These are phyloP conservation scores for Sclerodermus sp. DNA, from an alignment of 2,888 invertebrate species.

Conservation along the genomic window DNA sequence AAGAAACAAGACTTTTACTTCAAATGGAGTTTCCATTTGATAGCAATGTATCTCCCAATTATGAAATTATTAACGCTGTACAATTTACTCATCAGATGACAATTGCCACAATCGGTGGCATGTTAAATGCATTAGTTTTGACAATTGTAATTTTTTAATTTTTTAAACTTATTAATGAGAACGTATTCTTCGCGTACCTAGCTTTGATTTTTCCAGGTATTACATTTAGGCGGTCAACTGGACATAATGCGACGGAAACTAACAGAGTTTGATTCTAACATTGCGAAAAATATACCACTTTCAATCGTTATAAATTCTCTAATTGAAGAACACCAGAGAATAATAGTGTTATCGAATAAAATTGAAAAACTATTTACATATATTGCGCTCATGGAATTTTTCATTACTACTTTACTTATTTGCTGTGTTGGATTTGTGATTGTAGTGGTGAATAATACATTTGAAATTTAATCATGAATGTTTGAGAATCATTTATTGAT, in stretches of 20 bases:
- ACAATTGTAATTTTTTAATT: too few relatives aligned
- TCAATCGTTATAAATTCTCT: neutral
- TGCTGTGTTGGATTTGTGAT: slow-evolving; percentile 23
- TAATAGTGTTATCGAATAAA: slow-evolving; percentile 16
- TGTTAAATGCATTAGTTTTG: too few relatives aligned
- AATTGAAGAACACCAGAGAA: slow-evolving; percentile 14
- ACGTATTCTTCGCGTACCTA: too few relatives aligned
- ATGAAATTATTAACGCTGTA: too few relatives aligned
- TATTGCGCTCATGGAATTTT: slow-evolving; percentile 18
- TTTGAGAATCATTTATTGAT: too few relatives aligned
- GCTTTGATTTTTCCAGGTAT: slow-evolving; percentile 19
- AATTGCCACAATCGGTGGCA: too few relatives aligned
- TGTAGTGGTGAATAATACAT: slow-evolving; percentile 20
- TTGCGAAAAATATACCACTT: too few relatives aligned
- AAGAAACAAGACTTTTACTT: neutral
- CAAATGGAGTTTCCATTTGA: too few relatives aligned
- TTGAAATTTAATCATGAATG: too few relatives aligned
- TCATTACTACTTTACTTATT: slow-evolving; percentile 19
- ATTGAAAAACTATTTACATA: slow-evolving; percentile 17
- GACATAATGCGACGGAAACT: slow-evolving; percentile 21
- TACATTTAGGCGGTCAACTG: slow-evolving; percentile 28
- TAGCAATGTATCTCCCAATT: neutral
- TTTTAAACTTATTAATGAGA: too few relatives aligned
- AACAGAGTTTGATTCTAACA: slow-evolving; percentile 1
- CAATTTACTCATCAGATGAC: too few relatives aligned